Evolutionary conservation across 2,888 invertebrate species (phyloP), one percentile per base, ranked within the genome.

Genomic region (Cerceris rybyensis): DNA sequence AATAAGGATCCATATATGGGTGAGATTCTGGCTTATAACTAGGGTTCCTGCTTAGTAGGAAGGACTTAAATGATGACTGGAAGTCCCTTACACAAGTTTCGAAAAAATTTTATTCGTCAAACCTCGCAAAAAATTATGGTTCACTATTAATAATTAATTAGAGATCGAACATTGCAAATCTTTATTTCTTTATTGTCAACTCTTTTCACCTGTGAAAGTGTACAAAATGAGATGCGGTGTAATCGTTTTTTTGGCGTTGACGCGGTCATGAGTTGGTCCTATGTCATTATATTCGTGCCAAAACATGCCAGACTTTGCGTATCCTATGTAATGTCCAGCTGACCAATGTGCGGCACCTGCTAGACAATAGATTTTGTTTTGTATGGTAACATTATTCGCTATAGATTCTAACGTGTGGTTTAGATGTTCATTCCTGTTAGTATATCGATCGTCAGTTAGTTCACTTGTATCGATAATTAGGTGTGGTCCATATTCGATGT

Each of bases 241-340:
- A 4, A 75, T 14, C 28, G 6, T 39, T 50, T 64, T 65, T 14
- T 42, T 60, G 2, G 57, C 17, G 11, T 66, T 68, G 16, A 79
- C 68, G 11, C 42, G 49, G 14, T 43, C 60, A 64, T 68, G 78
- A 60, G 42, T 72, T 42, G 39, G 46, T 46, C 16, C 41, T 39
- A 78, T 9, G 68, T 80, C 80, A n/a, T 80, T 58, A 61, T 75
- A 78, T n/a, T 71, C 60, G 28, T 75, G 55, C 78, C 80, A 80
- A 41, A 55, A 58, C 54, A 49, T 57, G 5, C 69, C 72, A 13
- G 75, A 60, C 43, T 46, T 14, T 16, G 58, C 46, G 67, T 58
- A 78, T 4, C 28, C 72, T 8, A 63, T 52, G 55, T 72, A 80
- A 39, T 78, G 71, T n/a, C 59, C 68, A 0, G 57, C n/a, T 41